phyloP scores from a whole-genome alignment of 2,888 invertebrate genomes.

The Eilema griseolum region DNA sequence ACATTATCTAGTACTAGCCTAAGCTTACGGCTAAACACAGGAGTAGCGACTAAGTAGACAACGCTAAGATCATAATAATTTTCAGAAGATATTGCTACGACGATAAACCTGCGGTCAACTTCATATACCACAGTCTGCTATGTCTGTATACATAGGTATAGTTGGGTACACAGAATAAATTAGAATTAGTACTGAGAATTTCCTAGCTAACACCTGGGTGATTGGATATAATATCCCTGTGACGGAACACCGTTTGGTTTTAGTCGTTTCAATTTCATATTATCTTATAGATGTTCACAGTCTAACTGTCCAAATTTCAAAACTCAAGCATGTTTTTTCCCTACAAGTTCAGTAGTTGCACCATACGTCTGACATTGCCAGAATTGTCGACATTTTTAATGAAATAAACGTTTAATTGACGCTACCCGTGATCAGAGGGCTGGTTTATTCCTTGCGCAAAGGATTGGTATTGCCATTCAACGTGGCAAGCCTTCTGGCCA shows the following conservation, averaged over 20 bases:
- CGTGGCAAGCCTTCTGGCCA: no score
- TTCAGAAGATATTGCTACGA: background rate
- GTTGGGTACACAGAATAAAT: background rate
- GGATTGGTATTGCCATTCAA: no score
- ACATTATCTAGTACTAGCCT: background rate
- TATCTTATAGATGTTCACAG: no score
- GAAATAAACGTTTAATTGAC: no score
- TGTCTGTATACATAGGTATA: background rate
- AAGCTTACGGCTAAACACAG: background rate
- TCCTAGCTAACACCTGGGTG: background rate
- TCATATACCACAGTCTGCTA: background rate
- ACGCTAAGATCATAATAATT: background rate
- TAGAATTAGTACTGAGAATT: background rate
- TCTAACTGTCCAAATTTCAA: no score
- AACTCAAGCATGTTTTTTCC: no score
- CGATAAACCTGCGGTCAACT: conserved; percentile 10
- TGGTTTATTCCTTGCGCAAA: no score
- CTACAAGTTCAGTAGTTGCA: no score
- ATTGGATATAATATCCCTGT: background rate
- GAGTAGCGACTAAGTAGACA: background rate
- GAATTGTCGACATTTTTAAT: no score
- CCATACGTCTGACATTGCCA: no score
- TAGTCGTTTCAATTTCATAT: background rate
- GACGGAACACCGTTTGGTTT: background rate
- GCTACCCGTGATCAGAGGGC: no score